Evolutionary conservation across 2,113 vertebrate genomes (phyloP).

Genomic region (Notothenia coriiceps): DNA sequence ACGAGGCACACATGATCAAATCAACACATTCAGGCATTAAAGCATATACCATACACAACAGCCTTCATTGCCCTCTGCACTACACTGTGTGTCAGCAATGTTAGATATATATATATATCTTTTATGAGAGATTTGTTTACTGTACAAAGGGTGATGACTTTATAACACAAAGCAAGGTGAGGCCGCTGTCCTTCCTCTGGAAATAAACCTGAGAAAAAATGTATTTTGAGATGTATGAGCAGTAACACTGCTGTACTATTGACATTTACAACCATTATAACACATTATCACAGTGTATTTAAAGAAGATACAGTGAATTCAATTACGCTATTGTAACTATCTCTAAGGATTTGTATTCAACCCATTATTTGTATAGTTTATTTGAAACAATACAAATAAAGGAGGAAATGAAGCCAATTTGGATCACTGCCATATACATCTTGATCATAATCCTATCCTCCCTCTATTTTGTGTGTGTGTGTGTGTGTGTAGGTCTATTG

Average conservation of each 20-base stretch:
- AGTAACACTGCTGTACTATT: background rate
- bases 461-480: background rate
- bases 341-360: background rate
- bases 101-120: conserved; percentile 16
- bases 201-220: conserved; percentile 2
- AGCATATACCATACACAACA: conserved; percentile 35
- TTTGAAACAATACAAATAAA: no score
- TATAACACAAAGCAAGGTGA: conserved; percentile 19
- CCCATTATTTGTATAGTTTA: no score
- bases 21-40: conserved; percentile 39
- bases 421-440: background rate
- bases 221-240: background rate
- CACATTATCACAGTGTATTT: background rate
- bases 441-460: background rate
- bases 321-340: background rate
- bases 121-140: conserved; percentile 34
- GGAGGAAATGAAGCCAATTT: background rate
- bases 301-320: background rate
- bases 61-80: conserved; percentile 12
- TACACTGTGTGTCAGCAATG: conserved; percentile 15
- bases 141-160: background rate
- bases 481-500: conserved; percentile 79
- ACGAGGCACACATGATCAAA: conserved; percentile 29
- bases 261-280: background rate
- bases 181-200: conserved; percentile 6